Percentiles rank a stretch among this genome's conserved stretches.
These are phyloP conservation scores for Ariolimax columbianus DNA, from an alignment of 2,888 invertebrate species.

Conservation along the genomic window DNA sequence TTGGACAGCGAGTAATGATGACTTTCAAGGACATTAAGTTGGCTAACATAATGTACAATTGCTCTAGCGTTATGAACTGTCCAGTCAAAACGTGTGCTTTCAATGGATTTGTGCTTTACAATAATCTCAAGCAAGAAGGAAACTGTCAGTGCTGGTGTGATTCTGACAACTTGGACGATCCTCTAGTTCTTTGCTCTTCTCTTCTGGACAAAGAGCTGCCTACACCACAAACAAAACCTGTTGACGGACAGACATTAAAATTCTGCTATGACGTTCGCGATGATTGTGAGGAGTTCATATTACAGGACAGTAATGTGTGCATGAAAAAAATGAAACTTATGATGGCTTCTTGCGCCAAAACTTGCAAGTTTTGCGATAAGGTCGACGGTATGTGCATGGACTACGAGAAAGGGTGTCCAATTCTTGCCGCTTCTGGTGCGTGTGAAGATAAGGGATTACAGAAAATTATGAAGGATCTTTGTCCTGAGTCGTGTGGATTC, in stretches of 20 bases:
- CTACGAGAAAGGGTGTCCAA: constrained; percentile 45
- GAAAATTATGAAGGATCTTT: not conserved
- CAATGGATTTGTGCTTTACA: constrained; percentile 36
- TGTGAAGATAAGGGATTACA: constrained; percentile 15
- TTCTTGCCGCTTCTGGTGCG: constrained; percentile 43
- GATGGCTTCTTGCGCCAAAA: constrained; percentile 41
- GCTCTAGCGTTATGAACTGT: constrained; percentile 47
- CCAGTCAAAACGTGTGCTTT: not conserved
- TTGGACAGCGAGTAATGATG: constrained; percentile 65
- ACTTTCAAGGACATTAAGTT: constrained; percentile 68
- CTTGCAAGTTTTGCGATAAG: constrained; percentile 41
- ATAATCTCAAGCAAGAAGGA: not conserved
- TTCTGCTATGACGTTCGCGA: constrained; percentile 29
- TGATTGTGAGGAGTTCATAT: constrained; percentile 26
- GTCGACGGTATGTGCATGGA: constrained; percentile 51
- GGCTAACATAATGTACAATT: constrained; percentile 68
- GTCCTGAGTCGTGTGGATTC: constrained; percentile 33
- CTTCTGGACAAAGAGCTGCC: not conserved
- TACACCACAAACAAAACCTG: not conserved
- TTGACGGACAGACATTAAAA: not conserved
- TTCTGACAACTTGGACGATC: constrained; percentile 36
- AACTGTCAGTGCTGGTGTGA: constrained; percentile 47
- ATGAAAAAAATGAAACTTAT: constrained; percentile 37
- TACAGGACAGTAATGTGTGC: constrained; percentile 1
- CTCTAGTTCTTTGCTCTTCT: constrained; percentile 35